A percentile compares a stretch with the other conserved stretches of the same genome.
Conservation (phyloP, 2,888 invertebrate genomes). For the Chesias legatella region DNA sequence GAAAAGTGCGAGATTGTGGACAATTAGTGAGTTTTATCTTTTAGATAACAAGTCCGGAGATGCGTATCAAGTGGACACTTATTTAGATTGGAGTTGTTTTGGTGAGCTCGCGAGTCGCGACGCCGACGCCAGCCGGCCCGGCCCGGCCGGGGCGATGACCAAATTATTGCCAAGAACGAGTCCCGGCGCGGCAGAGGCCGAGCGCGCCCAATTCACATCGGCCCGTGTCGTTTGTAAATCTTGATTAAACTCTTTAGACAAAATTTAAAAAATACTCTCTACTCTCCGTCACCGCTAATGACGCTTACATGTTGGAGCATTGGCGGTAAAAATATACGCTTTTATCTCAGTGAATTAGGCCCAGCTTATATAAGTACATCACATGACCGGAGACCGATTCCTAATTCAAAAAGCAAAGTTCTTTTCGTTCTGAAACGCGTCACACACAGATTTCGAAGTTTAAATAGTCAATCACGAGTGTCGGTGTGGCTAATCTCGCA, state of each 20-base stretch:
- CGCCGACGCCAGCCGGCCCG: constrained; percentile 34
- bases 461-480: constrained; percentile 78
- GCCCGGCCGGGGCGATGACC: constrained; percentile 65
- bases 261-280: constrained; percentile 41
- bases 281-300: constrained; percentile 38
- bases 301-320: constrained; percentile 37
- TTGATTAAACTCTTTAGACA: constrained; percentile 53
- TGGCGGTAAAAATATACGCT: constrained; percentile 25
- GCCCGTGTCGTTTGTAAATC: constrained; percentile 52
- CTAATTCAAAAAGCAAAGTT: constrained; percentile 20
- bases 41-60: constrained; percentile 46
- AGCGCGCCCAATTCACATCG: constrained; percentile 44
- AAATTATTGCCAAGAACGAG: constrained; percentile 71
- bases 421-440: constrained; percentile 49
- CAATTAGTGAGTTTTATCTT: constrained; percentile 60
- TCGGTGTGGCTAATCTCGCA: constrained; percentile 75
- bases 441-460: constrained; percentile 63
- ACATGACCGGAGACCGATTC: constrained; percentile 10
- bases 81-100: constrained; percentile 36
- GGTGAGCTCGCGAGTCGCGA: constrained; percentile 25
- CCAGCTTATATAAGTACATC: constrained; percentile 15
- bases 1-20: constrained; percentile 50
- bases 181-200: constrained; percentile 45
- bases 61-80: constrained; percentile 36
- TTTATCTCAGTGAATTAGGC: constrained; percentile 18